Evolutionary conservation across 2,797 vertebrate species (phyloP).

Genomic region (Tamandua tetradactyla): DNA sequence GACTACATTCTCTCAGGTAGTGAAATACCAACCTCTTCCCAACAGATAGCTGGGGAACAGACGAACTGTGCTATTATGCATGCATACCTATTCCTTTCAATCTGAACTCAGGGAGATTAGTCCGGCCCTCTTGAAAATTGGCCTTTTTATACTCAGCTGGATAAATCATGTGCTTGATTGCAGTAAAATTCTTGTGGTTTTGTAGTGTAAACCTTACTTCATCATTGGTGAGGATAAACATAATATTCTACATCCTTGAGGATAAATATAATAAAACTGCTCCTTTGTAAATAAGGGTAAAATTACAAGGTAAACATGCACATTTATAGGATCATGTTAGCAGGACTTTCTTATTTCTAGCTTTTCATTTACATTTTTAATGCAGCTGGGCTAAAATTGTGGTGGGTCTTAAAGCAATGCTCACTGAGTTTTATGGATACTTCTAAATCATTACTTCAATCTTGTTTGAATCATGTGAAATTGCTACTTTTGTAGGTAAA

Average conservation of each 20-base stretch:
- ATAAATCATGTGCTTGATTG: slow-evolving; percentile 52
- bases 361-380: slow-evolving; percentile 8
- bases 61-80: not conserved
- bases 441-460: slow-evolving; percentile 12
- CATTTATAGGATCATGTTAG: not conserved
- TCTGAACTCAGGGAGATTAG: slow-evolving; percentile 21
- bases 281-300: slow-evolving; percentile 33
- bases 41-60: not conserved
- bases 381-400: not conserved
- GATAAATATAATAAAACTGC: slow-evolving; percentile 6
- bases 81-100: slow-evolving; percentile 5
- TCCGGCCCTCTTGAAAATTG: slow-evolving; percentile 7
- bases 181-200: slow-evolving; percentile 37
- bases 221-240: slow-evolving; percentile 29
- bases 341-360: not conserved
- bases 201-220: slow-evolving; percentile 51
- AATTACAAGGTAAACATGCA: not conserved
- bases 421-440: not conserved
- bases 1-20: slow-evolving; percentile 32
- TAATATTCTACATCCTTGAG: slow-evolving; percentile 9
- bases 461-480: not conserved
- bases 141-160: not conserved
- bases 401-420: not conserved
- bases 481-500: not conserved
- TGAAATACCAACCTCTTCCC: not conserved